Percentiles rank a stretch among this genome's conserved stretches.
Evolutionary conservation across 2,888 invertebrate genomes (phyloP).

Genomic region (Harmothoe impar): DNA sequence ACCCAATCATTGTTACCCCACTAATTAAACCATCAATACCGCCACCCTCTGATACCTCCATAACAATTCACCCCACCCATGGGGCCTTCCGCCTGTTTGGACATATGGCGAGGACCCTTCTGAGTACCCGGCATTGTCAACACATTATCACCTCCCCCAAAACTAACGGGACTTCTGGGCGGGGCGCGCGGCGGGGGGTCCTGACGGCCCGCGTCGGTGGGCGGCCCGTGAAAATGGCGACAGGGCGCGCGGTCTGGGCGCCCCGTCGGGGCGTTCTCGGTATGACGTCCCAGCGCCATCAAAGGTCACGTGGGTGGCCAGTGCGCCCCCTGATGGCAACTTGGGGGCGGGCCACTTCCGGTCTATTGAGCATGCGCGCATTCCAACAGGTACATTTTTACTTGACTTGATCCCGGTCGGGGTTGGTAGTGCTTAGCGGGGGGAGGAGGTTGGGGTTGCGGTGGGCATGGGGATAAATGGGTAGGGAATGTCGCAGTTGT

Average conservation of each 20-base stretch:
- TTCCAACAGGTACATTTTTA: slow-evolving; percentile 58
- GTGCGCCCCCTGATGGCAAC: slow-evolving; percentile 37
- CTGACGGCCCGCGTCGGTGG: slow-evolving; percentile 35
- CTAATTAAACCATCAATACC: slow-evolving; percentile 30
- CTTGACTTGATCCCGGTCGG: not conserved
- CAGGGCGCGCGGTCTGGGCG: not conserved
- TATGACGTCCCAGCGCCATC: not conserved
- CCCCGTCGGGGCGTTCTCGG: not conserved
- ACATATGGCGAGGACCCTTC: not conserved
- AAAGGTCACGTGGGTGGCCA: slow-evolving; percentile 60
- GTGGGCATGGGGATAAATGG: not conserved
- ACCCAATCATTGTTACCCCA: too few relatives aligned
- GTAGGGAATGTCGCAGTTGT: too few relatives aligned
- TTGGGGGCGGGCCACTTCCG: not conserved
- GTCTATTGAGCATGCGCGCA: slow-evolving; percentile 37
- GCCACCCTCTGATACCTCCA: not conserved
- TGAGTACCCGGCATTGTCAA: not conserved
- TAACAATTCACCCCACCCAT: not conserved
- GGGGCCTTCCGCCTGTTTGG: not conserved
- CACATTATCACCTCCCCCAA: not conserved
- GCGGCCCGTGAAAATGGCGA: slow-evolving; percentile 53
- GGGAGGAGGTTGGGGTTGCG: not conserved
- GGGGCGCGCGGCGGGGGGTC: slow-evolving; percentile 21
- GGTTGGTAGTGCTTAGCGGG: slow-evolving; percentile 11
- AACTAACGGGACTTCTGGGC: not conserved